These are phyloP conservation scores for Sialia sialis DNA, from an alignment of 2,113 vertebrate species.

Conservation along the genomic window DNA sequence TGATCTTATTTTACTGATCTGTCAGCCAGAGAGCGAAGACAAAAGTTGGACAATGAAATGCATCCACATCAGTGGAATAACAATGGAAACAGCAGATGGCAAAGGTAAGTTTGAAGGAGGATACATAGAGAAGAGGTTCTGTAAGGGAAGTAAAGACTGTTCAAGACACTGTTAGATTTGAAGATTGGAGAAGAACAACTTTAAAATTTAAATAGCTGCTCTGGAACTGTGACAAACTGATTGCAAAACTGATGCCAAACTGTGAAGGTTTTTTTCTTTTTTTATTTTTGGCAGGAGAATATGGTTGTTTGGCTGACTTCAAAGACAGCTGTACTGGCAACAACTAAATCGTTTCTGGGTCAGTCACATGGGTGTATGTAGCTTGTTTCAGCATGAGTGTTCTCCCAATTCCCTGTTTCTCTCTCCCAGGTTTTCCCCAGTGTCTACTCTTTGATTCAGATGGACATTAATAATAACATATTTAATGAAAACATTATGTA, in stretches of 20 bases:
- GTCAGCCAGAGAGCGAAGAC: not conserved
- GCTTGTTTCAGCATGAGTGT: not conserved
- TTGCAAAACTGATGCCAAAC: slow-evolving; percentile 30
- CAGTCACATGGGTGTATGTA: not conserved
- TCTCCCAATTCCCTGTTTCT: not conserved
- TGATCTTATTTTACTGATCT: not conserved
- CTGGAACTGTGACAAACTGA: slow-evolving; percentile 30
- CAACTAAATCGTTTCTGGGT: slow-evolving; percentile 37
- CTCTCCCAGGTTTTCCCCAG: not conserved
- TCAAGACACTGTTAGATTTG: not conserved
- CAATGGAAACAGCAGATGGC: not conserved
- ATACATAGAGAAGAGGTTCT: not conserved
- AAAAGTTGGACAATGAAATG: not conserved
- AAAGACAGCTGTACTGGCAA: slow-evolving; percentile 66
- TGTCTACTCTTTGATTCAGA: not conserved
- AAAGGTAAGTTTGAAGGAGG: not conserved
- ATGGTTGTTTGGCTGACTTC: slow-evolving; percentile 51
- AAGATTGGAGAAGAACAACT: not conserved
- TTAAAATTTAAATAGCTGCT: slow-evolving; percentile 13
- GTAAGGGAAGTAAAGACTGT: not conserved
- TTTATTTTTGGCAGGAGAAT: slow-evolving; percentile 15
- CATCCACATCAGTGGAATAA: not conserved
- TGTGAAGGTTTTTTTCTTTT: not conserved
- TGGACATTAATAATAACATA: not conserved
- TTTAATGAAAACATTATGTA: slow-evolving; percentile 15